Percentiles rank a stretch among this genome's conserved stretches.
Conservation (phyloP, 2,797 vertebrate species). For the Tiaroga cobitis region DNA sequence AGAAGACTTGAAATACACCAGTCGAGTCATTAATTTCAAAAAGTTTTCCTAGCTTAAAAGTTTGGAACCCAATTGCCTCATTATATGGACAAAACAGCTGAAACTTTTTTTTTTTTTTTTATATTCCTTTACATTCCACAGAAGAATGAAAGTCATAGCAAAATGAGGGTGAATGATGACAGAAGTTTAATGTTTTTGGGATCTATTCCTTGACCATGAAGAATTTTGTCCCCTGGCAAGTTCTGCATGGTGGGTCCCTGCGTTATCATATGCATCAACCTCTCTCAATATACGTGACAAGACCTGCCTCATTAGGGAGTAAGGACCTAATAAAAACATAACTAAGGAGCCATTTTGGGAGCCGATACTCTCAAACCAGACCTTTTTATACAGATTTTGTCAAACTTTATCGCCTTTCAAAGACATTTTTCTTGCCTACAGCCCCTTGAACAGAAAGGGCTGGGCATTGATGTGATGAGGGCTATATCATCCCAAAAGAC, state of each 20-base stretch:
- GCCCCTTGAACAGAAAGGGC: constrained; percentile 40
- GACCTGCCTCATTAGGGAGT: constrained; percentile 24
- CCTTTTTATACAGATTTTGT: constrained; percentile 41
- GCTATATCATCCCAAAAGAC: constrained; percentile 69
- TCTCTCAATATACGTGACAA: constrained; percentile 9
- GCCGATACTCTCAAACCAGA: constrained; percentile 27
- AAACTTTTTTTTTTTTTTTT: not conserved
- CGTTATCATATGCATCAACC: constrained; percentile 12
- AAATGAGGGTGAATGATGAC: not conserved
- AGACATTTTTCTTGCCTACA: constrained; percentile 46
- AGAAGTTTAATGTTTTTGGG: not conserved
- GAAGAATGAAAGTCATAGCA: not conserved
- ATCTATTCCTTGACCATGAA: not conserved
- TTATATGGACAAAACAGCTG: not conserved
- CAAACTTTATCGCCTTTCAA: constrained; percentile 48
- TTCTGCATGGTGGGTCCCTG: not conserved
- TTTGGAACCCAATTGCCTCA: not conserved
- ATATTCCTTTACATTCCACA: not conserved
- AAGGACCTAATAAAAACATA: constrained; percentile 42
- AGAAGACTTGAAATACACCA: not conserved
- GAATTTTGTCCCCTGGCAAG: not conserved
- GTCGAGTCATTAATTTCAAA: not conserved
- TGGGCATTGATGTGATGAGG: constrained; percentile 56
- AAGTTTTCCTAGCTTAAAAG: not conserved
- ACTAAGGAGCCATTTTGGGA: constrained; percentile 29